These are phyloP conservation scores for Eumaeus atala DNA, from an alignment of 1,140 invertebrate genomes.

Conservation along the genomic window DNA sequence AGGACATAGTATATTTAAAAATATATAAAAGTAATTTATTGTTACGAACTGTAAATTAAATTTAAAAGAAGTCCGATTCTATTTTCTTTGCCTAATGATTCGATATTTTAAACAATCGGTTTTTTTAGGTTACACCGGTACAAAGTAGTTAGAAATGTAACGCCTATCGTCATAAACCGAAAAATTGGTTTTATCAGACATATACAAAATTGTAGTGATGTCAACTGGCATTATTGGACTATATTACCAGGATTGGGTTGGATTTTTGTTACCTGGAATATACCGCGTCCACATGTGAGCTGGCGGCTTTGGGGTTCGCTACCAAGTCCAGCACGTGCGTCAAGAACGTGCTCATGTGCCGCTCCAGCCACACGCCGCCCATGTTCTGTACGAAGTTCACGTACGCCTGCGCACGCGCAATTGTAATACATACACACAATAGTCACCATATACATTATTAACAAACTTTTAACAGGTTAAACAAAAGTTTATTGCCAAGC, in stretches of 20 bases:
- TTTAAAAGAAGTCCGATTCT: too few relatives aligned
- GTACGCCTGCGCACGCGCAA: background rate
- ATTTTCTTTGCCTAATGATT: too few relatives aligned
- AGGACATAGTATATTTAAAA: too few relatives aligned
- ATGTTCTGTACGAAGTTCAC: slow-evolving; percentile 81
- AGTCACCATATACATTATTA: background rate
- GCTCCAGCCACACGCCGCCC: slow-evolving; percentile 95
- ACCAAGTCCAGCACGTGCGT: slow-evolving; percentile 94
- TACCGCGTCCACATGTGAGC: slow-evolving; percentile 97
- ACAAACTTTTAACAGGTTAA: too few relatives aligned
- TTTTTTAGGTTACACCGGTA: too few relatives aligned
- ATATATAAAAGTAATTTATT: too few relatives aligned
- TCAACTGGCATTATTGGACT: background rate
- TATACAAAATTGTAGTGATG: background rate
- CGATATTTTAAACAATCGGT: too few relatives aligned
- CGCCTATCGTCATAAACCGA: too few relatives aligned
- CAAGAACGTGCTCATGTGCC: slow-evolving; percentile 89
- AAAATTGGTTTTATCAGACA: background rate
- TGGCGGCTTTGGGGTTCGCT: slow-evolving; percentile 93
- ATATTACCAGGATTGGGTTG: too few relatives aligned
- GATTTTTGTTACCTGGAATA: slow-evolving; percentile 80
- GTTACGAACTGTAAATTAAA: too few relatives aligned
- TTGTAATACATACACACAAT: background rate
- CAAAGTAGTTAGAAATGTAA: too few relatives aligned
- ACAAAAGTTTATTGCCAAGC: too few relatives aligned